Percentiles rank a stretch among this genome's conserved stretches.
Conservation (phyloP, 2,888 invertebrate species). For the Blastobasis lacticolella region DNA sequence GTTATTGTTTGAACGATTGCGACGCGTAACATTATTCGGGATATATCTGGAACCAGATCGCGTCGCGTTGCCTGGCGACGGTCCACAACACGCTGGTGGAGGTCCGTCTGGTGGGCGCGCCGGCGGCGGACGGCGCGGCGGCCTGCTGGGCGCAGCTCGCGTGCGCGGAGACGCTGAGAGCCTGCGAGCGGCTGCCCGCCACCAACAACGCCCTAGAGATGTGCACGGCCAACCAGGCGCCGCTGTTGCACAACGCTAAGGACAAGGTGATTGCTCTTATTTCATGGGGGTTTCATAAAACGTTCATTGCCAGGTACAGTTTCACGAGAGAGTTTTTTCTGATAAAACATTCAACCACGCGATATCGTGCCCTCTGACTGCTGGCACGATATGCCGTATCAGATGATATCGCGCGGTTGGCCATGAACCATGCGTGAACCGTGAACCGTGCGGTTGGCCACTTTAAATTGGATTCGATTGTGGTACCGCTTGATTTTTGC, state of each 20-base stretch:
- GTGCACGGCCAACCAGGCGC: slow-evolving; percentile 89
- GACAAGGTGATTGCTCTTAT: slow-evolving; percentile 76
- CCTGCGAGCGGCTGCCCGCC: slow-evolving; percentile 79
- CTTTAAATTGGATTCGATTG: no score
- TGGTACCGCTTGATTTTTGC: no score
- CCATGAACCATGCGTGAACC: no score
- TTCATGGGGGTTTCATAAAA: no score
- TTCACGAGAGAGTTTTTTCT: no score
- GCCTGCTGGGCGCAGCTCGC: slow-evolving; percentile 96
- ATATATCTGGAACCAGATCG: slow-evolving; percentile 82
- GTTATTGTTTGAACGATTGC: neutral
- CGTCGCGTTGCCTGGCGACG: slow-evolving; percentile 90
- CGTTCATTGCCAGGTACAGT: no score
- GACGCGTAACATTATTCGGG: neutral
- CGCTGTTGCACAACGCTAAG: slow-evolving; percentile 80
- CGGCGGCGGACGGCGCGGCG: slow-evolving; percentile 86
- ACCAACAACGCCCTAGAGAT: slow-evolving; percentile 79
- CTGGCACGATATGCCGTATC: no score
- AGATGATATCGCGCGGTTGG: no score
- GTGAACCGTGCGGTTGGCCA: no score
- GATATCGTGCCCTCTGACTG: no score
- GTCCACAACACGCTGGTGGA: slow-evolving; percentile 93
- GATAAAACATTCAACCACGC: no score
- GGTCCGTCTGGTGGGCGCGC: slow-evolving; percentile 85
- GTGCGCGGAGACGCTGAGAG: slow-evolving; percentile 89